Percentiles rank a stretch among this genome's conserved stretches.
Conservation (phyloP, 2,888 invertebrate genomes). For the Galeruca laticollis region DNA sequence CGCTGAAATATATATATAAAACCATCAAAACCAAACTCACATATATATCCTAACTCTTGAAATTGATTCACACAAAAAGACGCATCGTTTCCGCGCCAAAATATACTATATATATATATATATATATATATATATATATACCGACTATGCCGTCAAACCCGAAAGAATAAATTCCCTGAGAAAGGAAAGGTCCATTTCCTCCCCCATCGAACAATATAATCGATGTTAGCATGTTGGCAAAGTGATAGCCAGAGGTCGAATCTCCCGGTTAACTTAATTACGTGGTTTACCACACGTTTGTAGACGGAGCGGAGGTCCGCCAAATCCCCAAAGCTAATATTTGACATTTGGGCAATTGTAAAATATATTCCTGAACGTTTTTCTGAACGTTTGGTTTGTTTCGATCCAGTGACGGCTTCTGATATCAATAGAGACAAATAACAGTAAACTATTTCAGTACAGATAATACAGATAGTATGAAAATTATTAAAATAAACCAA, state of each 20-base stretch:
- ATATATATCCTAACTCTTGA: slow-evolving; percentile 12
- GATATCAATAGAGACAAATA: neutral
- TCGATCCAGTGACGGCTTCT: slow-evolving; percentile 5
- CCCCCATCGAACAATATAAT: slow-evolving; percentile 38
- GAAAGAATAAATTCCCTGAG: slow-evolving; percentile 26
- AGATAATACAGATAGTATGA: no score
- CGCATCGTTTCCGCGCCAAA: slow-evolving; percentile 26
- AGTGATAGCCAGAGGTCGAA: slow-evolving; percentile 41
- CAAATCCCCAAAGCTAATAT: slow-evolving; percentile 50
- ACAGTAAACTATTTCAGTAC: no score
- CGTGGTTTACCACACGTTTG: slow-evolving; percentile 41
- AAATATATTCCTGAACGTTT: slow-evolving; percentile 47
- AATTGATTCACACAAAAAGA: slow-evolving; percentile 28
- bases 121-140: slow-evolving; percentile 1
- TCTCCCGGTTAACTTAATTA: slow-evolving; percentile 40
- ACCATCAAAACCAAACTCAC: slow-evolving; percentile 19
- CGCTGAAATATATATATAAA: neutral
- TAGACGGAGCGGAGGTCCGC: slow-evolving; percentile 33
- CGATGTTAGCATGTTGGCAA: slow-evolving; percentile 36
- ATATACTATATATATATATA: slow-evolving; percentile 1
- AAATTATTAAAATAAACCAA: no score
- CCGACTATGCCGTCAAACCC: slow-evolving; percentile 15
- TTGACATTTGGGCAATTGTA: slow-evolving; percentile 49
- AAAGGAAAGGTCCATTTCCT: slow-evolving; percentile 36
- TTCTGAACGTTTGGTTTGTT: slow-evolving; percentile 20